Evolutionary conservation across 1,140 invertebrate species (phyloP), one percentile per base, ranked within the genome.

Genomic region (Globodera ellingtonae): DNA sequence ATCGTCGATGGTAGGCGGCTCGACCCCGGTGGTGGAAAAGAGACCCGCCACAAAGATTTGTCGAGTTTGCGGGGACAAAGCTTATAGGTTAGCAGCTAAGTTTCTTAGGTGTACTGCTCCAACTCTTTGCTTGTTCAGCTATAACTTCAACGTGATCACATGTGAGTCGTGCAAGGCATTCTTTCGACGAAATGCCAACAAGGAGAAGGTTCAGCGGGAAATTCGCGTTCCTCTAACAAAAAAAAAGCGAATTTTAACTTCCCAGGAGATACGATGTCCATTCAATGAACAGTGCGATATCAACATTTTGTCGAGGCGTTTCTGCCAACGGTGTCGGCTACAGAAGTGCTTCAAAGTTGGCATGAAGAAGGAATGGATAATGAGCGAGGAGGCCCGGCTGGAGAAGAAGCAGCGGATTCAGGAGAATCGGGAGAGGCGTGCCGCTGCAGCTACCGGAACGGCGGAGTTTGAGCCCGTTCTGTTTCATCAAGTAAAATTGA

Each of bases 101-200:
- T 35, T 13, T 47, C 18, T 35, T 46, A 70, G 21, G 13, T 47
- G 10, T 76, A 76, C 62, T 62, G 67, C 46, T 21, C 7, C 2
- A 65, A n/a, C 10, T 35, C 46, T 69, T 97, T 50, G 95, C 35
- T 70, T 44, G 35, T 70, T 70, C 46, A 70, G 95, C n/a, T 97
- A 95, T 90, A 98, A 98, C 91, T 98, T 98, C 89, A 97, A 97
- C 91, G 96, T 96, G 7, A 94, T 84, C 72, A 84, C 83, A 6
- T 84, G 96, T 88, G 96, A 98, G 90, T 97, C 95, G 82, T 98
- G 96, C 89, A 98, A 98, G 89, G 96, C 96, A 1, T 98, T 98
- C 90, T 98, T 98, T 90, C 91, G 97, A 83, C 91, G 97, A 79
- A 98, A 98, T 91, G 97, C 97, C 6, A 50, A 72, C 50, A 70